phyloP scores from a whole-genome alignment of 2,888 invertebrate species.

The Aquatica leii region DNA sequence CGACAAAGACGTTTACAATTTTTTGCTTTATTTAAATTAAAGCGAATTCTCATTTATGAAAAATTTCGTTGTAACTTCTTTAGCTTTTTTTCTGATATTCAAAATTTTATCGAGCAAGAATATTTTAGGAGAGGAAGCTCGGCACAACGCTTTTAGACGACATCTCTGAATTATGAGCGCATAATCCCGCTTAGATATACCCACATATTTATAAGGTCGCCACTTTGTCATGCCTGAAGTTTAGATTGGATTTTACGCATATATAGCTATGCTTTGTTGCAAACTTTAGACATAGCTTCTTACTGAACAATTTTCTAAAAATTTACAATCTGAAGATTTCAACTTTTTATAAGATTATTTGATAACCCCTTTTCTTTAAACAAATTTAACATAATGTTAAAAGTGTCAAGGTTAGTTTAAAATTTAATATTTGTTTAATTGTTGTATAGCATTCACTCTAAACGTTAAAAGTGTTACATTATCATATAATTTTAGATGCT shows the following conservation, averaged over 20 bases:
- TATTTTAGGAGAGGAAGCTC: constrained; percentile 38
- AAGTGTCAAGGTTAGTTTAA: no score
- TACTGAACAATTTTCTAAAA: constrained; percentile 15
- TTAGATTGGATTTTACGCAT: constrained; percentile 62
- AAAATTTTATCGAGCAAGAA: constrained; percentile 38
- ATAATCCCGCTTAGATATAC: constrained; percentile 60
- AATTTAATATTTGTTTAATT: no score
- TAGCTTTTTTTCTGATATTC: not conserved
- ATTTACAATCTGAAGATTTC: no score
- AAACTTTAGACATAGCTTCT: constrained; percentile 22
- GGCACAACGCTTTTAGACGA: constrained; percentile 53
- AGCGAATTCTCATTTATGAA: no score
- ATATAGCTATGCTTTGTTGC: constrained; percentile 51
- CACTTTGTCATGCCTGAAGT: constrained; percentile 62
- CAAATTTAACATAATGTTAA: no score
- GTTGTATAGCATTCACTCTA: no score
- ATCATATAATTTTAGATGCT: no score
- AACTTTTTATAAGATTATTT: not conserved
- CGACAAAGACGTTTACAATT: no score
- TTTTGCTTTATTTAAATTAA: no score
- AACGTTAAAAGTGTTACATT: no score
- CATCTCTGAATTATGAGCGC: constrained; percentile 57
- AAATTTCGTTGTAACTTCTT: not conserved
- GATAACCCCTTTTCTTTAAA: not conserved
- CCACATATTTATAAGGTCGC: constrained; percentile 62